Evolutionary conservation across 2,113 vertebrate genomes (phyloP).

Genomic region (Dipodomys spectabilis): DNA sequence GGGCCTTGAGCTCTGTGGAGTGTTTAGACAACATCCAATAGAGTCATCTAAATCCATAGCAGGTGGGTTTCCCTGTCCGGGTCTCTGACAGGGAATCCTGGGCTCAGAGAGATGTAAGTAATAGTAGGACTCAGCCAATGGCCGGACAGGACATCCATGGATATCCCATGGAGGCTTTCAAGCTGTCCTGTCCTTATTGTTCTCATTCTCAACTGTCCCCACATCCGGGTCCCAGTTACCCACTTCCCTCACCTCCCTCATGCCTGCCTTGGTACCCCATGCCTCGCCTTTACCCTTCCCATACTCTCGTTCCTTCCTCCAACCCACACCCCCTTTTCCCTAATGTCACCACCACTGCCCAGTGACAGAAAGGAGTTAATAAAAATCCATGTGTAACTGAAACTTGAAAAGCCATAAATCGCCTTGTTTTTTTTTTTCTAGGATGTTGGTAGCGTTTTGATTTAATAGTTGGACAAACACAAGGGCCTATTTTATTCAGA

Average conservation of each 20-base stretch:
- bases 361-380: constrained; percentile 77
- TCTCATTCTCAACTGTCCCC: neutral
- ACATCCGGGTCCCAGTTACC: fast-evolving
- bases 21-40: fast-evolving
- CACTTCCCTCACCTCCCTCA: fast-evolving
- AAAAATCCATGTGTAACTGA: constrained; percentile 81
- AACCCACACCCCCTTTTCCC: neutral
- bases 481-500: constrained; percentile 91
- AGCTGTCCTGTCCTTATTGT: neutral
- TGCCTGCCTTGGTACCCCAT: fast-evolving
- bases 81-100: fast-evolving
- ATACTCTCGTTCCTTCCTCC: neutral
- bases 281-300: neutral
- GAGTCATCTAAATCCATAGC: fast-evolving
- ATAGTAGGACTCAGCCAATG: fast-evolving
- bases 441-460: constrained; percentile 90
- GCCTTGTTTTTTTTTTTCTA: constrained; percentile 73
- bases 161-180: neutral
- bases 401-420: constrained; percentile 86
- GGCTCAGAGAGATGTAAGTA: neutral
- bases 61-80: too few species aligned
- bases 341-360: neutral
- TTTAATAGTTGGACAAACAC: constrained; percentile 93
- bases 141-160: neutral
- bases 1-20: neutral